phyloP scores from a whole-genome alignment of 2,888 invertebrate species.

The Mantis religiosa region DNA sequence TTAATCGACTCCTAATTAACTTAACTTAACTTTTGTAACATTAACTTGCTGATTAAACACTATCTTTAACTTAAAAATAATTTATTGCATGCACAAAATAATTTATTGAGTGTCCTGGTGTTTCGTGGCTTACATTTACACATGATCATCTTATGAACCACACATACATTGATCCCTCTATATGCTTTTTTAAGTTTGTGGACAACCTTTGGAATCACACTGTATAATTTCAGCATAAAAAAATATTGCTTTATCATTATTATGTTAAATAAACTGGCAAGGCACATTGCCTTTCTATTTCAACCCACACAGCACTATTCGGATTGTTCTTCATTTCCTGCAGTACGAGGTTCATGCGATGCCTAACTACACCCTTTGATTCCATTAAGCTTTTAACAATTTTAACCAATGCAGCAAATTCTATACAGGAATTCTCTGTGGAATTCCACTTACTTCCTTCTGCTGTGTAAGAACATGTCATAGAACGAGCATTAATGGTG shows the following conservation, averaged over 20 bases:
- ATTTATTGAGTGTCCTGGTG: too few species aligned
- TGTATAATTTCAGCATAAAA: too few species aligned
- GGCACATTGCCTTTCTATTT: conserved; percentile 1
- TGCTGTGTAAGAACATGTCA: background rate
- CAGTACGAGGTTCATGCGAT: conserved; percentile 2
- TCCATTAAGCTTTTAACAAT: conserved; percentile 27
- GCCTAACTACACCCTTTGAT: conserved; percentile 38
- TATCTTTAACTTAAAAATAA: too few species aligned
- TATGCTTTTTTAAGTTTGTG: too few species aligned
- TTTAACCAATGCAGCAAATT: conserved; percentile 48
- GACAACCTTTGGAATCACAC: too few species aligned
- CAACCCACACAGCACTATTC: conserved; percentile 23
- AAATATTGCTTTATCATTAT: background rate
- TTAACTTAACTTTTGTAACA: too few species aligned
- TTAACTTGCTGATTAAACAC: too few species aligned
- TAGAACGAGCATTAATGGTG: conserved; percentile 44
- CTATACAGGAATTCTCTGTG: conserved; percentile 44
- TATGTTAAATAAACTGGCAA: background rate
- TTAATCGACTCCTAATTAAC: too few species aligned
- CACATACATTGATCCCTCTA: too few species aligned
- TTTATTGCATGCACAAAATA: too few species aligned
- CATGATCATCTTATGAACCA: too few species aligned
- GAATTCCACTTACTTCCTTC: conserved; percentile 40
- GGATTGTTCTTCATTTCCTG: background rate
- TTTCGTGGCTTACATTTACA: too few species aligned